Percentiles rank a stretch among this genome's conserved stretches.
These are phyloP conservation scores for Ochlodes sylvanus DNA, from an alignment of 2,888 invertebrate genomes.

Conservation along the genomic window DNA sequence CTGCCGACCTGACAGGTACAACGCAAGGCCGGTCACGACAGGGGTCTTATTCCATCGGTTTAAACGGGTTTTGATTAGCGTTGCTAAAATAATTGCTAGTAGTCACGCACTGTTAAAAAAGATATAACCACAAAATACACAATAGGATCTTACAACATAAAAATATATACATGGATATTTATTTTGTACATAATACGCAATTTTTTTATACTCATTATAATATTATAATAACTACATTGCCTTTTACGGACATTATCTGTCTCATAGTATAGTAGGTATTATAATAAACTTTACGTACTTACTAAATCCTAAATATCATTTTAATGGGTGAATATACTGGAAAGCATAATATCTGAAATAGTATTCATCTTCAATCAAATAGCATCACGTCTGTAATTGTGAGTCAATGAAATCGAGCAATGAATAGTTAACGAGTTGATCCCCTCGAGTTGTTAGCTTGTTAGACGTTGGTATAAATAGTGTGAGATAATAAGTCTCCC, in stretches of 20 bases:
- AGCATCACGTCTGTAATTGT: not conserved
- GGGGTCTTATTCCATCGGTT: constrained; percentile 9
- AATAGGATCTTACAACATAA: not conserved
- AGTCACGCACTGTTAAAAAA: constrained; percentile 10
- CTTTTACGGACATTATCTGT: no score
- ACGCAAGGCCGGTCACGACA: constrained; percentile 8
- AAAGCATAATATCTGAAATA: not conserved
- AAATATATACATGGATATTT: not conserved
- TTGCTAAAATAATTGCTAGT: constrained; percentile 14
- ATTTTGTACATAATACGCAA: not conserved
- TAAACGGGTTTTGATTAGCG: constrained; percentile 7
- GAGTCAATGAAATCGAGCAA: not conserved
- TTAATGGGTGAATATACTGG: no score
- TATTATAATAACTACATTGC: no score
- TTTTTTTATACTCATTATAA: no score
- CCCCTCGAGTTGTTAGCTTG: not conserved
- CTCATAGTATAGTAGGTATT: no score
- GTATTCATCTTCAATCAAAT: not conserved
- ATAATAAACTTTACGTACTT: no score
- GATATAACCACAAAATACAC: not conserved
- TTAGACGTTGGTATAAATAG: not conserved
- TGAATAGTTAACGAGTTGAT: not conserved
- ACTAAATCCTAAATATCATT: no score
- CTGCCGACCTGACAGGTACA: not conserved
- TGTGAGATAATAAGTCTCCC: not conserved